These are phyloP conservation scores for Actinopyga echinites DNA, from an alignment of 53 echinoderm and acorn worm genomes.

Conservation along the genomic window DNA sequence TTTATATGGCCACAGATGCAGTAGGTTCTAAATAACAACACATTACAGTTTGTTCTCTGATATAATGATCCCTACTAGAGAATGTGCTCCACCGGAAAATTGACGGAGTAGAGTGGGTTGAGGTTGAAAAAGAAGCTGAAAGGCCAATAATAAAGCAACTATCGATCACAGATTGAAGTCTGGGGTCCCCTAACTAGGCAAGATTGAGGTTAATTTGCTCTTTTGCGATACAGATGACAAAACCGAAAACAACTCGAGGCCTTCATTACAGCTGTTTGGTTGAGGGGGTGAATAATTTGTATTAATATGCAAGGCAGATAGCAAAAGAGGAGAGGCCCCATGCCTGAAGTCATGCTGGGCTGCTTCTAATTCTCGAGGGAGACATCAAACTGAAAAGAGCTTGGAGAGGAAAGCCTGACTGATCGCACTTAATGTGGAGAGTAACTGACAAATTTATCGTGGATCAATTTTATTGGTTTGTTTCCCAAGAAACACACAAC, in stretches of 20 bases:
- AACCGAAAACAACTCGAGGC: slow-evolving; percentile 31
- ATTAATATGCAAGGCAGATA: not conserved
- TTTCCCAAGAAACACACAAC: too few species aligned
- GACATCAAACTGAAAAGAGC: slow-evolving; percentile 11
- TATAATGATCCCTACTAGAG: too few species aligned
- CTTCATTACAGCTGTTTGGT: slow-evolving; percentile 18
- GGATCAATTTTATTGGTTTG: too few species aligned
- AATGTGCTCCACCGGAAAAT: too few species aligned
- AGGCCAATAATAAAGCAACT: too few species aligned
- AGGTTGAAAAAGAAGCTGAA: too few species aligned
- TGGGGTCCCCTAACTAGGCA: slow-evolving; percentile 11
- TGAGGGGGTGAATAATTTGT: slow-evolving; percentile 18
- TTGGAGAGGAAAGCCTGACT: not conserved
- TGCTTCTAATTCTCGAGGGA: slow-evolving; percentile 12
- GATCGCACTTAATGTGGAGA: too few species aligned
- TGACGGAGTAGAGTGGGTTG: too few species aligned
- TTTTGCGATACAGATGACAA: slow-evolving; percentile 29
- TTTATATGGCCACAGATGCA: not conserved
- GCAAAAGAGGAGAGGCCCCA: slow-evolving; percentile 16
- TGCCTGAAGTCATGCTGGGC: slow-evolving; percentile 16
- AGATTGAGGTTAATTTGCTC: slow-evolving; percentile 42
- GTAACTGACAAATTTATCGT: too few species aligned
- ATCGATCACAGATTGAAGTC: too few species aligned
- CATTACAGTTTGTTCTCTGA: too few species aligned
- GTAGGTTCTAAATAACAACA: too few species aligned